phyloP scores from a whole-genome alignment of 2,888 invertebrate genomes.

The Stenoptilia bipunctidactyla region DNA sequence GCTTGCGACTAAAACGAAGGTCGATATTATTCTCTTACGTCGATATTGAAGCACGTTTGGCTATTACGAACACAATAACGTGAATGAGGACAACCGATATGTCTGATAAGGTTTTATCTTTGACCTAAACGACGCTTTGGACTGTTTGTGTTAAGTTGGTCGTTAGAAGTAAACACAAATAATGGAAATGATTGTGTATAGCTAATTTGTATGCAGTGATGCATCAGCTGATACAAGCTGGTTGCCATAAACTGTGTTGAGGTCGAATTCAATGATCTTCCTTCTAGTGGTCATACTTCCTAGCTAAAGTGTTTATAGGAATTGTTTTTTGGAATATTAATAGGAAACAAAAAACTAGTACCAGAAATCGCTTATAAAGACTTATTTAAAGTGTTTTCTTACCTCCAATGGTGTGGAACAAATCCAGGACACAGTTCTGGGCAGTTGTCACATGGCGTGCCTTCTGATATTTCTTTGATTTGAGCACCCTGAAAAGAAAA shows the following conservation, averaged over 20 bases:
- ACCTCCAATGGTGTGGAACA: constrained; percentile 90
- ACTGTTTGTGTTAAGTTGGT: too few relatives aligned
- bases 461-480: constrained; percentile 88
- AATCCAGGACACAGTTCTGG: constrained; percentile 87
- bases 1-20: constrained; percentile 28
- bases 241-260: too few relatives aligned
- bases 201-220: too few relatives aligned
- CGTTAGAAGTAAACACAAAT: too few relatives aligned
- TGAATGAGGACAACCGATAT: constrained; percentile 30
- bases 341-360: too few relatives aligned
- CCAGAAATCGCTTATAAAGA: too few relatives aligned
- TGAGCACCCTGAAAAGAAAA: constrained; percentile 79
- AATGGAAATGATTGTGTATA: not conserved
- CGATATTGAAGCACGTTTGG: constrained; percentile 27
- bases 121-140: constrained; percentile 23
- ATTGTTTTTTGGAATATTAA: too few relatives aligned
- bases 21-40: constrained; percentile 14
- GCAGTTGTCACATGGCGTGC: constrained; percentile 88
- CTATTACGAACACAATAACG: constrained; percentile 18
- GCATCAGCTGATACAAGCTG: too few relatives aligned
- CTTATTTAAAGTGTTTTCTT: constrained; percentile 59
- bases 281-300: too few relatives aligned
- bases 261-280: too few relatives aligned
- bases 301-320: too few relatives aligned
- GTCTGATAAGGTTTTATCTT: constrained; percentile 21